Evolutionary conservation across 1,140 invertebrate genomes (phyloP).

Genomic region (Leucophenga varia): DNA sequence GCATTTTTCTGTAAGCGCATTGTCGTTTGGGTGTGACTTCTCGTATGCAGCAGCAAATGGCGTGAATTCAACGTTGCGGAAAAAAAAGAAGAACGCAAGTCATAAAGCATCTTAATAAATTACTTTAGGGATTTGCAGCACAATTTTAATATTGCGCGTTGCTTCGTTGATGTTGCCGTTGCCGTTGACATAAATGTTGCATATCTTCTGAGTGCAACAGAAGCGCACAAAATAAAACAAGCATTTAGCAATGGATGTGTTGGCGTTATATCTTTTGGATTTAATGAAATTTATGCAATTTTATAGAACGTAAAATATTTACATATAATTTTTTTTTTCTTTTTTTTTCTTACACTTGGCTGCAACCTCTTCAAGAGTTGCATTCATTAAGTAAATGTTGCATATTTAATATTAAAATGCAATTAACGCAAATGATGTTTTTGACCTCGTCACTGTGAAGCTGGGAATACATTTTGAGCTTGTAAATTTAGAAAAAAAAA

Average conservation of each 20-base stretch:
- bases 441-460: too few relatives aligned
- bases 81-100: too few relatives aligned
- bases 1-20: constrained; percentile 14
- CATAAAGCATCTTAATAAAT: constrained; percentile 56
- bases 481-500: too few relatives aligned
- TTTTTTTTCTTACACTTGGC: constrained; percentile 46
- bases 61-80: constrained; percentile 50
- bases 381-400: background rate
- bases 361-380: background rate
- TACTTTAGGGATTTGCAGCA: constrained; percentile 54
- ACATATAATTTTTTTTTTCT: too few relatives aligned
- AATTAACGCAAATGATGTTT: too few relatives aligned
- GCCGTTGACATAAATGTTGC: too few relatives aligned
- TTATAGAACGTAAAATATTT: too few relatives aligned
- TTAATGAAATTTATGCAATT: constrained; percentile 55
- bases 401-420: too few relatives aligned
- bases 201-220: background rate
- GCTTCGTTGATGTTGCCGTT: too few relatives aligned
- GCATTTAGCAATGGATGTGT: too few relatives aligned
- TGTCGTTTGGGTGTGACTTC: background rate
- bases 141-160: constrained; percentile 50
- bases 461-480: too few relatives aligned
- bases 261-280: constrained; percentile 47
- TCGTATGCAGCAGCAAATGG: constrained; percentile 19
- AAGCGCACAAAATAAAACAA: constrained; percentile 33